Percentiles rank a stretch among this genome's conserved stretches.
phyloP scores from a whole-genome alignment of 2,113 vertebrate species.

The Anolis sagrei region DNA sequence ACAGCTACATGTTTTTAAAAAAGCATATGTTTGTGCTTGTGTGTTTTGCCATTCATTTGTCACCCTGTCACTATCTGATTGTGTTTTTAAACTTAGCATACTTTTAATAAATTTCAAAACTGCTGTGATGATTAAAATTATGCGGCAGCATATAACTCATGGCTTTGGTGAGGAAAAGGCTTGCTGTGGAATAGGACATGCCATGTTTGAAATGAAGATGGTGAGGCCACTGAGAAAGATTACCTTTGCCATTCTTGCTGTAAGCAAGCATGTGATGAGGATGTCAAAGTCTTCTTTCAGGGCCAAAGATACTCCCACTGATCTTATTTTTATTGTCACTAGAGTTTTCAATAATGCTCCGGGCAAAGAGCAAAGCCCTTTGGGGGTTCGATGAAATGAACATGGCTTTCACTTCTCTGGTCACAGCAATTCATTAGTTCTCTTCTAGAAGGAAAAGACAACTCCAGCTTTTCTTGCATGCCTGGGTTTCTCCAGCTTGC shows the following conservation, averaged over 20 bases:
- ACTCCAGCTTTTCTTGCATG: too few relatives aligned
- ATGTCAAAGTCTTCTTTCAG: background rate
- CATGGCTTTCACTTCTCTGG: background rate
- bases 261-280: background rate
- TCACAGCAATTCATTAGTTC: background rate
- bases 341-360: background rate
- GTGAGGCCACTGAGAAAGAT: background rate
- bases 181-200: background rate
- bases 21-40: too few relatives aligned
- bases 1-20: too few relatives aligned
- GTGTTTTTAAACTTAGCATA: background rate
- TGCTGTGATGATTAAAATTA: too few relatives aligned
- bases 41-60: background rate
- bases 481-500: background rate
- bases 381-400: background rate
- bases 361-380: background rate
- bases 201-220: background rate
- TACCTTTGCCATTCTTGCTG: background rate
- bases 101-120: background rate
- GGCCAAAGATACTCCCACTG: background rate
- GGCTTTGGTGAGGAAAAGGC: background rate
- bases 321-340: background rate
- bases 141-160: too few relatives aligned
- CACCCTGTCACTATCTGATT: background rate
- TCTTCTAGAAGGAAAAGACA: slow-evolving; percentile 1